Evolutionary conservation across 2,797 vertebrate genomes (phyloP).

Genomic region (Oreochromis mossambicus): DNA sequence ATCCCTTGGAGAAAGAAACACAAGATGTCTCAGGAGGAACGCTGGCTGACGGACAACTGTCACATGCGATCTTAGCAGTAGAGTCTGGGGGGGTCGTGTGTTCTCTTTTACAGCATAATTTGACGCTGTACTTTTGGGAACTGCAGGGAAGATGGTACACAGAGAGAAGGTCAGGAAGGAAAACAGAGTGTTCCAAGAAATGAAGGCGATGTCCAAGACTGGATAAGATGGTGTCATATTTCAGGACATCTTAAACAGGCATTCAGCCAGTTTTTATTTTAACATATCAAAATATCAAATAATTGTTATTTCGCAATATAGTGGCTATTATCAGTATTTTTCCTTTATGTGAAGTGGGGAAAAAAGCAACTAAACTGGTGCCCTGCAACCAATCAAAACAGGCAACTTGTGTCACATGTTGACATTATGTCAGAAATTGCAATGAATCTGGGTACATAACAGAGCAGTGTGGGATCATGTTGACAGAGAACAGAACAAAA

Average conservation of each 20-base stretch:
- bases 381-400: fast-evolving
- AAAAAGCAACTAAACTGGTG: background rate
- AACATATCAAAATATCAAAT: background rate
- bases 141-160: background rate
- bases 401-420: background rate
- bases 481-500: background rate
- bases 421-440: background rate
- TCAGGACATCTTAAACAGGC: background rate
- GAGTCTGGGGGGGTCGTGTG: background rate
- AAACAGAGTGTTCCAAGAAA: background rate
- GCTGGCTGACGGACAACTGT: conserved; percentile 30
- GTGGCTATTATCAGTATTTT: background rate
- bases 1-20: background rate
- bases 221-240: background rate
- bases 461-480: background rate
- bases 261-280: background rate
- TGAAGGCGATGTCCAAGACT: background rate
- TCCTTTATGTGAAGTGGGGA: background rate
- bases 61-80: conserved; percentile 3
- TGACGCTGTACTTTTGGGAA: background rate
- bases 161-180: background rate
- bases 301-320: background rate
- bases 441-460: background rate
- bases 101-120: background rate
- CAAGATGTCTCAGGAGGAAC: background rate